These are phyloP conservation scores for Ciona savignyi DNA, from an alignment of 23 tunicate species.

Conservation along the genomic window DNA sequence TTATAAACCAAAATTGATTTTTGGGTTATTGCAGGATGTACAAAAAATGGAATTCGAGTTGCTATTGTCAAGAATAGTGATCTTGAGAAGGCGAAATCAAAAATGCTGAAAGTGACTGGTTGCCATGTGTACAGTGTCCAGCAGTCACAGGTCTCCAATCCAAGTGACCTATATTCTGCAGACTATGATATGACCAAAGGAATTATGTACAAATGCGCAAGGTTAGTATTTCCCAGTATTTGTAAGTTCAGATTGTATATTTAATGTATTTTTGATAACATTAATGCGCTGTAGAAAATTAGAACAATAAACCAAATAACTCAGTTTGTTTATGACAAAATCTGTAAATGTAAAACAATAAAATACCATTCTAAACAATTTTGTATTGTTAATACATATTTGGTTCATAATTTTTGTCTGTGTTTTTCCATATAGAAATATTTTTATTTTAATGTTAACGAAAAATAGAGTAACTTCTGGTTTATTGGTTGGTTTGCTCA, in stretches of 20 bases:
- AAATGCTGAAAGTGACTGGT: slow-evolving; percentile 19
- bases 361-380: too few relatives aligned
- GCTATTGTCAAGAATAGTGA: slow-evolving; percentile 31
- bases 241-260: too few relatives aligned
- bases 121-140: slow-evolving; percentile 55
- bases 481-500: too few relatives aligned
- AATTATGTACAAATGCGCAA: slow-evolving; percentile 15
- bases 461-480: too few relatives aligned
- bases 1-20: too few relatives aligned
- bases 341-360: not conserved
- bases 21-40: slow-evolving; percentile 22
- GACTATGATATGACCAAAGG: slow-evolving; percentile 47
- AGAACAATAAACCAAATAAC: too few relatives aligned
- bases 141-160: slow-evolving; percentile 32
- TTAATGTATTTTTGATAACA: too few relatives aligned
- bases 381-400: too few relatives aligned
- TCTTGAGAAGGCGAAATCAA: slow-evolving; percentile 32
- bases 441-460: too few relatives aligned
- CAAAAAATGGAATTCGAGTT: slow-evolving; percentile 15
- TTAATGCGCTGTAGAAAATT: too few relatives aligned
- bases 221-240: slow-evolving; percentile 8
- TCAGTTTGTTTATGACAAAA: not conserved
- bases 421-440: too few relatives aligned
- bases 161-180: slow-evolving; percentile 29
- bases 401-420: too few relatives aligned